Base-by-base conservation (phyloP, 2,797 vertebrate species). In the Myiotriccus ornatus region DNA sequence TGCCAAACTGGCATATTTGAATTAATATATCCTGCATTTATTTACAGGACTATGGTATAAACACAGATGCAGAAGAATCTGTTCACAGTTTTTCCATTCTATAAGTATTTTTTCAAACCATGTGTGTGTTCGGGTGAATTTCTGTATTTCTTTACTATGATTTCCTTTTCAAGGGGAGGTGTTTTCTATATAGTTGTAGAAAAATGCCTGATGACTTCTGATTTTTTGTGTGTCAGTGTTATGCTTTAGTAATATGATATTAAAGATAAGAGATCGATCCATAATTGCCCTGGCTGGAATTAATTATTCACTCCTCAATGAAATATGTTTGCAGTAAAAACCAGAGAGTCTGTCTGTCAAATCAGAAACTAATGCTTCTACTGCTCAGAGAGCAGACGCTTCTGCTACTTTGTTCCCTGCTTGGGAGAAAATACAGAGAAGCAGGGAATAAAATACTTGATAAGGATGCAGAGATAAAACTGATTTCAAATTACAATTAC, bases 41-140 rank as follows among this genome's bases (percentile, higher is more conserved):
- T 90, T 94, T 92, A 94, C 68, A 73, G 50, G 22, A 62, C 44
- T 94, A 71, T 5, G 9, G 37, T 79, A 76, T 57, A 94, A 93
- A 95, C 90, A 93, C 86, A 95, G 68, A 94, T 62, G 84, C 37
- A 82, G 47, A 87, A 92, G n/a, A 94, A 82, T 90, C 86, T 92
- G 84, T 90, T 90, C 81, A 41, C 22, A 70, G 28, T 47, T 92
- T 90, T 82, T 89, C 23, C 4, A 34, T 81, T 91, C 43, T 88
- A 32, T 55, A 94, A 87, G 73, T 73, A 84, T 84, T 79, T 90
- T 63, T 63, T 81, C 1, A 3, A 90, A 77, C 28, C 4, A 8
- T 76, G 79, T 37, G 27, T 27, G 20, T 70, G 35, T 24, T 67
- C 21, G 57, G 11, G 20, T 79, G 37, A 79, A 82, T 76, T 79